A percentile compares a stretch with the other conserved stretches of the same genome.
phyloP scores from a whole-genome alignment of 1,140 invertebrate species.

The Asobara japonica region DNA sequence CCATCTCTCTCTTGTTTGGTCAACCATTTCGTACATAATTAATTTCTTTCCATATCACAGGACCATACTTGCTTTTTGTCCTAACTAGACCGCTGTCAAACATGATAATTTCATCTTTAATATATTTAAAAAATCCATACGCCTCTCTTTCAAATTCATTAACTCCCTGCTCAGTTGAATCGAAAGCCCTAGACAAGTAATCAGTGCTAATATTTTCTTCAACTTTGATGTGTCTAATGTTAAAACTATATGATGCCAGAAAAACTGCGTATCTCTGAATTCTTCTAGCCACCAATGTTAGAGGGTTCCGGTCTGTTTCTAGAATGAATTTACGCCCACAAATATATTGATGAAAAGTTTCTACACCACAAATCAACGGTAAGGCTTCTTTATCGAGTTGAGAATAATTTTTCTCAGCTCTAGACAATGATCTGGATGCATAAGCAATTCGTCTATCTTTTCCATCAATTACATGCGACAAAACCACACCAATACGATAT shows the following conservation, averaged over 20 bases:
- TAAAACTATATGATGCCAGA: constrained; percentile 53
- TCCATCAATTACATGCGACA: constrained; percentile 18
- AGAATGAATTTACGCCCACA: constrained; percentile 57
- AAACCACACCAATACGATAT: too few species aligned
- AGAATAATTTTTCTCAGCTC: constrained; percentile 40
- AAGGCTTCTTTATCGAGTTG: constrained; percentile 43
- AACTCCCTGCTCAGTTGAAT: constrained; percentile 15
- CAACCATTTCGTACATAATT: constrained; percentile 34
- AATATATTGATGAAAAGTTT: background rate
- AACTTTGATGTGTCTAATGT: constrained; percentile 48
- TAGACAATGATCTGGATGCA: constrained; percentile 33
- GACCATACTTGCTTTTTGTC: constrained; percentile 17
- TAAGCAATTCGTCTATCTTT: constrained; percentile 37
- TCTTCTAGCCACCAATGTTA: constrained; percentile 53
- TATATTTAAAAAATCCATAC: constrained; percentile 18
- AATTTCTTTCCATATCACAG: constrained; percentile 21
- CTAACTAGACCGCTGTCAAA: constrained; percentile 4
- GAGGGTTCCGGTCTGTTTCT: constrained; percentile 66
- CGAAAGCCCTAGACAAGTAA: constrained; percentile 46
- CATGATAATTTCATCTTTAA: constrained; percentile 25
- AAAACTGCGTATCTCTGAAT: constrained; percentile 54
- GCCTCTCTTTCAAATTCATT: background rate
- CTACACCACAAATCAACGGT: constrained; percentile 38
- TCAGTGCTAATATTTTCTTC: constrained; percentile 47
- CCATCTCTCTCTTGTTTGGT: constrained; percentile 20